Evolutionary conservation across 1,140 invertebrate genomes (phyloP), one percentile per base, ranked within the genome.

Genomic region (Drosophila parabipectinata): DNA sequence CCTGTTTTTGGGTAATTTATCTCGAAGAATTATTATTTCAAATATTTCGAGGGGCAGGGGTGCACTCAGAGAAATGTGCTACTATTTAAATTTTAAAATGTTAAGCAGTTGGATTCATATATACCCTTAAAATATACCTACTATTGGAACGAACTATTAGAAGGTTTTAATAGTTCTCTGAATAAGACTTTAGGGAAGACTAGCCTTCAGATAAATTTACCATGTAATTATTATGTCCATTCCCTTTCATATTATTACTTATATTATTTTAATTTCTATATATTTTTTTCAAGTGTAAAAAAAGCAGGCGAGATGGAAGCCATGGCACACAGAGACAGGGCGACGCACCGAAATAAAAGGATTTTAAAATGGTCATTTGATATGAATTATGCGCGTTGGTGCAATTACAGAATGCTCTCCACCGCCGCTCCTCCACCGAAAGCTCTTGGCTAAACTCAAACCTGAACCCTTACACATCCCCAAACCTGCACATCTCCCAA

Each of bases 1-100:
- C 90, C 83, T 91, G 90, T 90, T 90, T 91, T 90, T 77, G 79
- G 79, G 90, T 83, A 91, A 91, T 91, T 91, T 91, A 91, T 91
- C 90, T 91, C 90, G 89, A 91, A 91, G 90, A 91, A 91, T 91
- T 91, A 91, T 91, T 91, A 91, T 91, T 91, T 91, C 90, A 91
- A 91, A 91, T 90, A 85, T 91, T 91, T 90, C 81, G 59, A 64
- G 73, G 61, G 74, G 56, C 57, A 69, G 67, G 44, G 21, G 44
- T 32, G 26, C 52, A 69, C 64, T 48, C 6, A 14, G 15, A 69
- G 0, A 68, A 56, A 68, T 10, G 6, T 7, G 0, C n/a, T n/a
- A n/a, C n/a, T n/a, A n/a, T n/a, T 28, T 7, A 28, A 28, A 6
- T 7, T 28, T 0, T 7, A 28, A 7, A 6, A 28, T 28, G 0